Evolutionary conservation across 2,113 vertebrate species (phyloP).

Genomic region (Tricholaema leucomelas): DNA sequence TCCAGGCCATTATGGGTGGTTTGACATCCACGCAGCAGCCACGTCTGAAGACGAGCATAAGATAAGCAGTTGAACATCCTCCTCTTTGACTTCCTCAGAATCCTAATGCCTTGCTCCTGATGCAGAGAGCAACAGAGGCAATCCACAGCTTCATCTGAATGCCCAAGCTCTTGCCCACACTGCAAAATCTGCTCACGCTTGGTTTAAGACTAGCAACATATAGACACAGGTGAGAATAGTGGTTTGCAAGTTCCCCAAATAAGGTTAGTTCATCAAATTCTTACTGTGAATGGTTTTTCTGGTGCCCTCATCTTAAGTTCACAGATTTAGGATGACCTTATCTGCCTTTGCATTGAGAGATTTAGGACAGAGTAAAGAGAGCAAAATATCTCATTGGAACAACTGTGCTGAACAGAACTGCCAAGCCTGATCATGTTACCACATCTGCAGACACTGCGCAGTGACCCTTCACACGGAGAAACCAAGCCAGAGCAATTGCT

Average conservation of each 20-base stretch:
- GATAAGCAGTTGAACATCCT: background rate
- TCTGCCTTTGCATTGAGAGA: background rate
- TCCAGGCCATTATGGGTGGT: background rate
- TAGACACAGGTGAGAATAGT: background rate
- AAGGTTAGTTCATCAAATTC: background rate
- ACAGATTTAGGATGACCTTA: background rate
- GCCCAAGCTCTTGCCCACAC: background rate
- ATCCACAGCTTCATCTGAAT: background rate
- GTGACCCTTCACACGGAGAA: background rate
- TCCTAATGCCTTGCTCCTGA: background rate
- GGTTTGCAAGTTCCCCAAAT: background rate
- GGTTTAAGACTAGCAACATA: rapidly evolving
- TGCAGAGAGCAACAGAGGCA: background rate
- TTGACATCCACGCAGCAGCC: background rate
- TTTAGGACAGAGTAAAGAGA: constrained; percentile 18
- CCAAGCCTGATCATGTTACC: constrained; percentile 53
- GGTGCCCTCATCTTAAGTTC: background rate
- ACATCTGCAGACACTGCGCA: constrained; percentile 29
- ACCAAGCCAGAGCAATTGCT: background rate
- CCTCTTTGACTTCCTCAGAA: background rate
- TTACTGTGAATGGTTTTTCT: background rate
- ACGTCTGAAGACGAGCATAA: background rate
- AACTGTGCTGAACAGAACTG: constrained; percentile 20
- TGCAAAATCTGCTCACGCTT: background rate
- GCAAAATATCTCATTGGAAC: background rate